Evolutionary conservation across 2,888 invertebrate genomes (phyloP).

Genomic region (Calliopum simillimum): DNA sequence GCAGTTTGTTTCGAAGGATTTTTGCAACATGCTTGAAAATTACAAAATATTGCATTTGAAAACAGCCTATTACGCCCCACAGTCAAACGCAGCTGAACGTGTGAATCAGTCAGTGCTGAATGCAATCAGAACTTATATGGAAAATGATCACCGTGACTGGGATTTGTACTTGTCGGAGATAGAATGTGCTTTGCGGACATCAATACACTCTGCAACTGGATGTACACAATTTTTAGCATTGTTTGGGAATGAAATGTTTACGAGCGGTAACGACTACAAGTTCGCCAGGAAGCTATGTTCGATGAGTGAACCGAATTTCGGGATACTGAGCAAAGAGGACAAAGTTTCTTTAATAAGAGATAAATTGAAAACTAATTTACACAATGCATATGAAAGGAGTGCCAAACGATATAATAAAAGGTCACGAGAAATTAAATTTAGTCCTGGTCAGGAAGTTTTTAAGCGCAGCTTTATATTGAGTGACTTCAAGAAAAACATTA

Average conservation of each 20-base stretch:
- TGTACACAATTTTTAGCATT: conserved; percentile 29
- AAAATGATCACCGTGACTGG: too few relatives aligned
- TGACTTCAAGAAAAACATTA: conserved; percentile 23
- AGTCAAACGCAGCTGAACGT: too few relatives aligned
- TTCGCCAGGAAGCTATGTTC: conserved; percentile 18
- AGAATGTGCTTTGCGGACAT: conserved; percentile 29
- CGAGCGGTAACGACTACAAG: conserved; percentile 22
- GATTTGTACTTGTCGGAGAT: conserved; percentile 34
- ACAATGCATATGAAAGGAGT: conserved; percentile 14
- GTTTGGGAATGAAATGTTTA: conserved; percentile 27
- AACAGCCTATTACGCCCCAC: conserved; percentile 49
- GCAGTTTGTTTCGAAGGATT: neutral
- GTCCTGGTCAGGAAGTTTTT: too few relatives aligned
- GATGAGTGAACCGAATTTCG: conserved; percentile 16
- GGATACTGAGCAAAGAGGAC: neutral
- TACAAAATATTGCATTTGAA: conserved; percentile 40
- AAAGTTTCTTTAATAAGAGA: neutral
- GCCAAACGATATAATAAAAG: neutral
- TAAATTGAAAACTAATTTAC: neutral
- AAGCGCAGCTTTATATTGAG: conserved; percentile 9
- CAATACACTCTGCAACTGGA: conserved; percentile 26
- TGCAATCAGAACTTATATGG: too few relatives aligned
- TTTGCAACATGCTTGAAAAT: neutral
- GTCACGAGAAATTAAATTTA: neutral
- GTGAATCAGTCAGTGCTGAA: too few relatives aligned